Evolutionary conservation across 2,888 invertebrate genomes (phyloP), one percentile per base, ranked within the genome.

Genomic region (Gerris lacustris): DNA sequence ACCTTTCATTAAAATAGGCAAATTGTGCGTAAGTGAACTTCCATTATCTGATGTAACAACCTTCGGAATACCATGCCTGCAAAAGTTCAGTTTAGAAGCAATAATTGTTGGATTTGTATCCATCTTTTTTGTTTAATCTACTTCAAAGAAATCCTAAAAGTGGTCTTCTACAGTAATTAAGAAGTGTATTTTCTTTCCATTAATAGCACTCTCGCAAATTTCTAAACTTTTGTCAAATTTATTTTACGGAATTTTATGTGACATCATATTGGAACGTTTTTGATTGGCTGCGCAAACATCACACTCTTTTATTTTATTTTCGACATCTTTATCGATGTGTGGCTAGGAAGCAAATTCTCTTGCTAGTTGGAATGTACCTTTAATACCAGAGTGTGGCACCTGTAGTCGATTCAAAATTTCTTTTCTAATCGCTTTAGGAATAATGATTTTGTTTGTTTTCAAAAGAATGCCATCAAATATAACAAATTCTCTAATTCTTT

Each of bases 311-410:
- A 47, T 47, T 47, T 47, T 47, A 47, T 47, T 47, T 47, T 47
- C 47, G 11, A 70, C 55, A 43, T 55, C 44, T 6, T 47, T 18
- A 9, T 17, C 6, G 62, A 70, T 70, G 17, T 47, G 62, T 5
- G 70, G 70, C 70, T 67, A 70, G 67, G 67, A 70, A 31, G 67
- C 67, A 7, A 6, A 11, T 31, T 67, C 70, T 67, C 44, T 70
- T 6, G 70, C 70, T 6, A 70, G 45, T 31, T 70, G 67, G 47
- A 45, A 6, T 44, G 67, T 67, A 2, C 70, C 62, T 43, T 70
- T 62, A 6, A 70, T 47, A 47, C 70, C 70, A 47, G 55, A 67
- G 45, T 70, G 70, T 31, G 67, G 9, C 15, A 62, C 6, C n/a
- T 70, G 70, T 6, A 70, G 9, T 70, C 67, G n/a, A n/a, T 67